phyloP scores from a whole-genome alignment of 1,140 invertebrate genomes.

The Aleiodes sp. region DNA sequence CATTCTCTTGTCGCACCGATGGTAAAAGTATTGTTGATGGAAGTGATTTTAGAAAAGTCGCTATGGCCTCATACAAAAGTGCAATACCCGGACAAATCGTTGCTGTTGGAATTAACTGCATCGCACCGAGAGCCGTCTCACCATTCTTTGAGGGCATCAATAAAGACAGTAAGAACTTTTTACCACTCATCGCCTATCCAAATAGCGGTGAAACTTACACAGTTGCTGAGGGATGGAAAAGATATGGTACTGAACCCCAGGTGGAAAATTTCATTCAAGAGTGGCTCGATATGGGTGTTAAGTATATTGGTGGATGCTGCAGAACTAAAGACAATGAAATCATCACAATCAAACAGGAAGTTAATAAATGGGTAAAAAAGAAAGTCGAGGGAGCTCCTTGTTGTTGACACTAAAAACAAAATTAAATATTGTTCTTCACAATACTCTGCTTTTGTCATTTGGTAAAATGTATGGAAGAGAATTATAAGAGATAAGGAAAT shows the following conservation, averaged over 20 bases:
- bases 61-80: slow-evolving; percentile 70
- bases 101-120: slow-evolving; percentile 90
- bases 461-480: too few relatives aligned
- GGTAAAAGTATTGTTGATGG: slow-evolving; percentile 76
- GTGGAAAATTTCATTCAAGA: slow-evolving; percentile 72
- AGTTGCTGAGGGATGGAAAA: slow-evolving; percentile 68
- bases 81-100: slow-evolving; percentile 72
- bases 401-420: too few relatives aligned
- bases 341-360: slow-evolving; percentile 63
- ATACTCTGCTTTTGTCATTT: too few relatives aligned
- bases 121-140: slow-evolving; percentile 71
- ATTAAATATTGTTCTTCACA: too few relatives aligned
- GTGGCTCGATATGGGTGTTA: slow-evolving; percentile 77
- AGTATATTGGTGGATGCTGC: slow-evolving; percentile 84
- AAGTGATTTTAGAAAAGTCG: slow-evolving; percentile 75
- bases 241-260: slow-evolving; percentile 62
- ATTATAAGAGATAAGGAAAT: too few relatives aligned
- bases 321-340: slow-evolving; percentile 76
- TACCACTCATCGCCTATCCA: slow-evolving; percentile 77
- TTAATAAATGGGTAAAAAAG: too few relatives aligned
- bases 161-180: slow-evolving; percentile 39
- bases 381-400: slow-evolving; percentile 51
- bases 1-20: slow-evolving; percentile 82
- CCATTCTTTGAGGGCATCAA: slow-evolving; percentile 69
- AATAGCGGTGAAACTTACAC: slow-evolving; percentile 77